Percentiles rank a stretch among this genome's conserved stretches.
Evolutionary conservation across 2,113 vertebrate species (phyloP).

Genomic region (Camelus bactrianus): DNA sequence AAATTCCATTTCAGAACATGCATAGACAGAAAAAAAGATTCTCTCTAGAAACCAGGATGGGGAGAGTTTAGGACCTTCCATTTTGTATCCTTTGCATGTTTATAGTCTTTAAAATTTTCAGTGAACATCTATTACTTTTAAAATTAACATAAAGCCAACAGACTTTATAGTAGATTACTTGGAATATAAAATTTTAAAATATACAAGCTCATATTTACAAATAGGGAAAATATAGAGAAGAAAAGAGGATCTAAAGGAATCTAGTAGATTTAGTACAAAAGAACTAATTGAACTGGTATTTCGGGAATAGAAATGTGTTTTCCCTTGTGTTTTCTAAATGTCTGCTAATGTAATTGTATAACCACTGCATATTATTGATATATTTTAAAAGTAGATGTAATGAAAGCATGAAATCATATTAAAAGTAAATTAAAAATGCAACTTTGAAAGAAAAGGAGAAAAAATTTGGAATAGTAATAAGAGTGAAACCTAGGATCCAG

Average conservation of each 20-base stretch:
- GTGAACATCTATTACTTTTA: neutral
- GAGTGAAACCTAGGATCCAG: neutral
- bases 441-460: neutral
- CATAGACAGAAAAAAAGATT: neutral
- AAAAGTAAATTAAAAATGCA: neutral
- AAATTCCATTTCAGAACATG: neutral
- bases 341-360: neutral
- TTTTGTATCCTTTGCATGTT: neutral
- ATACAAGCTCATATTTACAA: slow-evolving; percentile 2
- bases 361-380: neutral
- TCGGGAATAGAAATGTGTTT: neutral
- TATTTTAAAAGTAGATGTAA: neutral
- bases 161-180: slow-evolving; percentile 26
- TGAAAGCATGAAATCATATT: neutral
- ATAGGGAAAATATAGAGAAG: neutral
- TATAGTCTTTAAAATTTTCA: neutral
- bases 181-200: neutral
- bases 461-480: neutral
- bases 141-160: neutral
- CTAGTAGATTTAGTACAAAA: neutral
- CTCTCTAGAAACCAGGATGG: neutral
- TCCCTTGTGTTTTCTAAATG: neutral
- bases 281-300: neutral
- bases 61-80: neutral
- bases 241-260: neutral